phyloP scores from a whole-genome alignment of 2,888 invertebrate genomes.

The Cyclophora albipunctata region DNA sequence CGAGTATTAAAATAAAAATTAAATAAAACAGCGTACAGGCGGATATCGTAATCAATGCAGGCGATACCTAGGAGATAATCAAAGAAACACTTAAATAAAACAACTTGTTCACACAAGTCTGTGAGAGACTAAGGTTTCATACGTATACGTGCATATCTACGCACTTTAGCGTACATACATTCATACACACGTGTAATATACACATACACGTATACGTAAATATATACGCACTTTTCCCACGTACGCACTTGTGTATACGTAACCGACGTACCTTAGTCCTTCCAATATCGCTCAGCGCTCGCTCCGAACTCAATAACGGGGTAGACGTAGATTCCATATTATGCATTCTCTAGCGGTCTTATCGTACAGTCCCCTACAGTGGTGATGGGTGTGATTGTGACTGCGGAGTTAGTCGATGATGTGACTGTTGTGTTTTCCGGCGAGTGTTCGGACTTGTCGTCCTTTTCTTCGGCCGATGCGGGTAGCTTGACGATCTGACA shows the following conservation, averaged over 20 bases:
- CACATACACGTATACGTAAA: no score
- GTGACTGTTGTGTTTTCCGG: constrained; percentile 33
- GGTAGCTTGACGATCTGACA: constrained; percentile 69
- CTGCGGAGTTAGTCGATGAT: constrained; percentile 48
- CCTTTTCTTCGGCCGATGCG: constrained; percentile 44
- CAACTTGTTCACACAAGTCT: no score
- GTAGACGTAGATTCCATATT: constrained; percentile 41
- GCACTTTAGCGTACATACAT: no score
- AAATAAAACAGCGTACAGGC: constrained; percentile 3
- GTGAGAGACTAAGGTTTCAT: no score
- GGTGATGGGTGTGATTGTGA: constrained; percentile 65
- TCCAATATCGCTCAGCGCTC: constrained; percentile 7
- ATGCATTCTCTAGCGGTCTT: constrained; percentile 62
- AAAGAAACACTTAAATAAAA: no score
- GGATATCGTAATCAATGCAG: constrained; percentile 4
- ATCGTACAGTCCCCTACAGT: constrained; percentile 70
- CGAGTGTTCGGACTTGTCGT: constrained; percentile 38
- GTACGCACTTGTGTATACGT: no score
- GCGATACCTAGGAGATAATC: constrained; percentile 1
- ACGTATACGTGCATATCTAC: no score
- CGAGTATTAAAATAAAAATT: constrained; percentile 1
- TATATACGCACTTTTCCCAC: no score
- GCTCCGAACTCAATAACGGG: constrained; percentile 26
- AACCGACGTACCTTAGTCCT: neutral
- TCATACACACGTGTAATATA: no score